phyloP scores from a whole-genome alignment of 1,140 invertebrate species.

The Mya arenaria region DNA sequence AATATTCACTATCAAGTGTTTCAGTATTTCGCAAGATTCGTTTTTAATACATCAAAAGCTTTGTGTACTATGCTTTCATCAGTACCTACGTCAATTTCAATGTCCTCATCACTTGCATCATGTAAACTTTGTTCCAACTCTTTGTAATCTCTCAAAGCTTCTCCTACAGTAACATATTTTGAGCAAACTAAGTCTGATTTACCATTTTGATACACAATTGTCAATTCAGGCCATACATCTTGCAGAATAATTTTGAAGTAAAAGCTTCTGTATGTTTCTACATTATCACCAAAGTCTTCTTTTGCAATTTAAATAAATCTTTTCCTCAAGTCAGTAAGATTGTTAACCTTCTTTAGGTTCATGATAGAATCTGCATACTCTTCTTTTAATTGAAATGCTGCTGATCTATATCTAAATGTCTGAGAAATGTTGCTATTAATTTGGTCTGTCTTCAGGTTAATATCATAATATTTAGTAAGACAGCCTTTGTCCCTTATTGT shows the following conservation, averaged over 20 bases:
- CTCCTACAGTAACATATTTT: neutral
- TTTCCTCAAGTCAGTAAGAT: neutral
- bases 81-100: neutral
- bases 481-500: constrained; percentile 7
- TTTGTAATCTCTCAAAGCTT: neutral
- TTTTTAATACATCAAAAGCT: constrained; percentile 1
- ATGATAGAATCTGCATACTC: neutral
- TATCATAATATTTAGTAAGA: constrained; percentile 4
- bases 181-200: constrained; percentile 8
- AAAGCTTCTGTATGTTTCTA: neutral
- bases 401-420: neutral
- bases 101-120: neutral
- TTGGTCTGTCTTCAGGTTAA: neutral
- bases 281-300: neutral
- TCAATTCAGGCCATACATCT: neutral
- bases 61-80: constrained; percentile 7
- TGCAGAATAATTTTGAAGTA: constrained; percentile 3
- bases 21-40: no score
- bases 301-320: neutral
- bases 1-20: constrained; percentile 17
- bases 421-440: neutral
- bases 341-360: neutral
- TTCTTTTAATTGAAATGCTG: constrained; percentile 1
- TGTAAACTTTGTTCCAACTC: neutral
- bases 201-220: constrained; percentile 3